phyloP scores from a whole-genome alignment of 2,797 vertebrate species.

The Limosa lapponica region DNA sequence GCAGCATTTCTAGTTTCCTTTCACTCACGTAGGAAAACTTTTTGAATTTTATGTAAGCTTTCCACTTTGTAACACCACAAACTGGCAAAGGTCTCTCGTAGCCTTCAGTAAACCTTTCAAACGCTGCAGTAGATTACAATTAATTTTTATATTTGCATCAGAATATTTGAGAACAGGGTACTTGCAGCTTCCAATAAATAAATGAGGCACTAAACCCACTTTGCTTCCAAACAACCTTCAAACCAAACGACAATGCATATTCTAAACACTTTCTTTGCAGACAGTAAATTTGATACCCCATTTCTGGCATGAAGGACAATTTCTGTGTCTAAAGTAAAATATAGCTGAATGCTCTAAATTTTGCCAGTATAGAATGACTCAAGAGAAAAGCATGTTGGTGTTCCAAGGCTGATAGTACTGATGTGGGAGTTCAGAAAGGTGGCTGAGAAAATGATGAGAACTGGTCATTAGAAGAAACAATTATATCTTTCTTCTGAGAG shows the following conservation, averaged over 20 bases:
- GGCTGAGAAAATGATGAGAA: not conserved
- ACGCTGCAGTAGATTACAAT: not conserved
- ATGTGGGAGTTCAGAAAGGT: not conserved
- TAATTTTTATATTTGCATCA: not conserved
- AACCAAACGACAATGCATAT: not conserved
- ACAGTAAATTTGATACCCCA: not conserved
- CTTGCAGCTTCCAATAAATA: not conserved
- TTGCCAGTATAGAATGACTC: not conserved
- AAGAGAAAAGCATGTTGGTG: not conserved
- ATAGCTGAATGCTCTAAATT: not conserved
- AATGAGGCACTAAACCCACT: not conserved
- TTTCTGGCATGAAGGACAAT: not conserved
- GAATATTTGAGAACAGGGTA: not conserved
- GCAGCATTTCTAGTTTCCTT: not conserved
- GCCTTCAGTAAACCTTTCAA: not conserved
- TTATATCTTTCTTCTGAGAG: not conserved
- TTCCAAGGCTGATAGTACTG: not conserved
- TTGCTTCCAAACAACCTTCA: not conserved
- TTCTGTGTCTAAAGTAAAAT: not conserved
- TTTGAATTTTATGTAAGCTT: not conserved
- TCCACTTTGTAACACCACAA: not conserved
- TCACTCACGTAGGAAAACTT: not conserved
- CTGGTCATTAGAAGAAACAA: not conserved
- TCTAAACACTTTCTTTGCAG: not conserved
- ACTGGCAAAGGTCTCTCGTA: not conserved